phyloP scores from a whole-genome alignment of 1,140 invertebrate species.

The Anoplophora glabripennis region DNA sequence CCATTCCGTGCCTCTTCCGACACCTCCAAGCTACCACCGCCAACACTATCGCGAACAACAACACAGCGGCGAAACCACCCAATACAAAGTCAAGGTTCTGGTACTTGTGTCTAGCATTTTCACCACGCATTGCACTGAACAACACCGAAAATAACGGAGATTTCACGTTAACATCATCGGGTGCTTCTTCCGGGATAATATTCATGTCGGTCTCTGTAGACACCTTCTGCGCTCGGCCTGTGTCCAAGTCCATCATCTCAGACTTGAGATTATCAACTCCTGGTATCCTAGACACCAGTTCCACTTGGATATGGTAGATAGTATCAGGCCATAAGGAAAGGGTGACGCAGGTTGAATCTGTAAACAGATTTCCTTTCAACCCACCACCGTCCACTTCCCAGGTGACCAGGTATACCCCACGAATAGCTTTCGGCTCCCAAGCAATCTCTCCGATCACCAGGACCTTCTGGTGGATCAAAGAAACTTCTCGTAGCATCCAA shows the following conservation, averaged over 20 bases:
- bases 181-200: constrained; percentile 44
- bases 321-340: constrained; percentile 77
- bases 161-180: constrained; percentile 47
- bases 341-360: constrained; percentile 72
- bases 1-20: constrained; percentile 53
- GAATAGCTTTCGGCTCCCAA: constrained; percentile 64
- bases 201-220: constrained; percentile 60
- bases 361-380: constrained; percentile 79
- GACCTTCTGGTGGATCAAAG: constrained; percentile 67
- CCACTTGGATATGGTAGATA: constrained; percentile 75
- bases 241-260: constrained; percentile 61
- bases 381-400: constrained; percentile 81
- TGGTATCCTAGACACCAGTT: constrained; percentile 57
- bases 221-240: constrained; percentile 58
- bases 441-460: constrained; percentile 73
- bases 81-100: constrained; percentile 55
- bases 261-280: constrained; percentile 60
- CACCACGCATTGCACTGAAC: constrained; percentile 57
- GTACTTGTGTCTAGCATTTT: constrained; percentile 52
- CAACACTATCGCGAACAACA: constrained; percentile 55
- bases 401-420: constrained; percentile 71
- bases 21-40: constrained; percentile 55
- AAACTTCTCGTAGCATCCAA: constrained; percentile 64
- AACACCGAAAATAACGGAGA: constrained; percentile 58
- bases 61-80: constrained; percentile 55